A percentile compares a stretch with the other conserved stretches of the same genome.
Evolutionary conservation across 1,140 invertebrate genomes (phyloP).

Genomic region (Ooceraea biroi): DNA sequence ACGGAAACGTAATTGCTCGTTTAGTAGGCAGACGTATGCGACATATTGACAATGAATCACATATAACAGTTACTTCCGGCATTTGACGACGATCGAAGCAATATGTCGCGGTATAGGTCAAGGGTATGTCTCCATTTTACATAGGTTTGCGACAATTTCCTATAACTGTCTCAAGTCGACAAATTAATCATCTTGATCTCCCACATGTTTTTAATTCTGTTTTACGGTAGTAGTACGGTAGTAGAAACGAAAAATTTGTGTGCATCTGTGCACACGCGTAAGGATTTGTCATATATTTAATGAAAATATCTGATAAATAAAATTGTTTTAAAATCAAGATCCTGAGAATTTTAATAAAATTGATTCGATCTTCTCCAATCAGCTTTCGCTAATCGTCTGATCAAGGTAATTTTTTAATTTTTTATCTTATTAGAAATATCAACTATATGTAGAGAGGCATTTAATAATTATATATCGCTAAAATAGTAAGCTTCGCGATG

Average conservation of each 20-base stretch:
- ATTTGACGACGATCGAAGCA: slow-evolving; percentile 64
- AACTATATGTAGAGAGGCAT: background rate
- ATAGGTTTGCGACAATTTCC: slow-evolving; percentile 20
- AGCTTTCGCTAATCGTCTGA: background rate
- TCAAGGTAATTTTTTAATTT: slow-evolving; percentile 4
- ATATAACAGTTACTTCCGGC: slow-evolving; percentile 49
- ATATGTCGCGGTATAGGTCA: slow-evolving; percentile 67
- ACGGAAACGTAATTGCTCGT: slow-evolving; percentile 4
- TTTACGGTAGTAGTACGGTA: background rate
- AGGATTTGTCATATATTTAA: background rate
- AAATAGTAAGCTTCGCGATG: slow-evolving; percentile 22
- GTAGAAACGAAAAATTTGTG: too few species aligned
- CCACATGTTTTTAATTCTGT: background rate
- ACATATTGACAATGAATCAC: slow-evolving; percentile 48
- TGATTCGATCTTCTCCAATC: background rate
- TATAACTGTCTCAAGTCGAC: slow-evolving; percentile 24
- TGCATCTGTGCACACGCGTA: too few species aligned
- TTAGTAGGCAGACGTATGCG: background rate
- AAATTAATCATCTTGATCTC: slow-evolving; percentile 41
- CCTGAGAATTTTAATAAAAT: background rate
- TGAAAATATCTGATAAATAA: background rate
- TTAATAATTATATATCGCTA: slow-evolving; percentile 44
- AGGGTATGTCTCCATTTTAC: slow-evolving; percentile 63
- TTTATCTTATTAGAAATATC: slow-evolving; percentile 22
- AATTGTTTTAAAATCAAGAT: background rate